phyloP scores from a whole-genome alignment of 2,888 invertebrate species.

The Drosophila anceps region DNA sequence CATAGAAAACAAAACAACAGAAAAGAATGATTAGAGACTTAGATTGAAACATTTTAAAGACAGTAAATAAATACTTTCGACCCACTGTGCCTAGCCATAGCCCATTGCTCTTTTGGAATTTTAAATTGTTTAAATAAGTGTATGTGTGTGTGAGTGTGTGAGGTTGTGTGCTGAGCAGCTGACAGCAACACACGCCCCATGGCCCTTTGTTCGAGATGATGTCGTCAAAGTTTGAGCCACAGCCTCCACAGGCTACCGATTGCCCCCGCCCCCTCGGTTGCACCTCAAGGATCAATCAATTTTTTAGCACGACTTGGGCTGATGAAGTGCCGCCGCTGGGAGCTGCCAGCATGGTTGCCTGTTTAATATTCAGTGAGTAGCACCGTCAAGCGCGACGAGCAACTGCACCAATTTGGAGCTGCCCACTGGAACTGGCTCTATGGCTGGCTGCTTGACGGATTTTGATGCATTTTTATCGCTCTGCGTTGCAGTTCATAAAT shows the following conservation, averaged over 20 bases:
- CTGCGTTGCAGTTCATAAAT: constrained; percentile 76
- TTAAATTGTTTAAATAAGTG: constrained; percentile 74
- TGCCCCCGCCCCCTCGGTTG: constrained; percentile 19
- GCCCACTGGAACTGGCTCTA: constrained; percentile 23
- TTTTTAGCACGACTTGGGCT: constrained; percentile 71
- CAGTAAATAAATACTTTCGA: not conserved
- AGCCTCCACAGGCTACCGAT: not conserved
- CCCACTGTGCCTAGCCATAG: constrained; percentile 20
- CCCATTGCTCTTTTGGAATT: constrained; percentile 64
- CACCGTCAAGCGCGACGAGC: constrained; percentile 70
- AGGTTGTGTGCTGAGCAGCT: constrained; percentile 36
- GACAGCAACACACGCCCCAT: constrained; percentile 47
- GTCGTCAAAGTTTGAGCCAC: constrained; percentile 64
- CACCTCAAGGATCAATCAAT: constrained; percentile 76
- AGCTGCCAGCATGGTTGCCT: constrained; percentile 43
- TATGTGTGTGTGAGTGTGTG: constrained; percentile 7
- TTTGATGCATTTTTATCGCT: constrained; percentile 59
- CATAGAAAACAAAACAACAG: not conserved
- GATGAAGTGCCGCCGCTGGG: constrained; percentile 77
- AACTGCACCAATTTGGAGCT: constrained; percentile 73
- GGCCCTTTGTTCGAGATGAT: constrained; percentile 46
- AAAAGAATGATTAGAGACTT: no score
- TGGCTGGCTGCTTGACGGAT: constrained; percentile 17
- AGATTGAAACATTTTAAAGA: no score
- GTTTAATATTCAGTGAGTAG: constrained; percentile 75